Conservation (phyloP, 2,888 invertebrate species). For the Pristionchus japonicus region DNA sequence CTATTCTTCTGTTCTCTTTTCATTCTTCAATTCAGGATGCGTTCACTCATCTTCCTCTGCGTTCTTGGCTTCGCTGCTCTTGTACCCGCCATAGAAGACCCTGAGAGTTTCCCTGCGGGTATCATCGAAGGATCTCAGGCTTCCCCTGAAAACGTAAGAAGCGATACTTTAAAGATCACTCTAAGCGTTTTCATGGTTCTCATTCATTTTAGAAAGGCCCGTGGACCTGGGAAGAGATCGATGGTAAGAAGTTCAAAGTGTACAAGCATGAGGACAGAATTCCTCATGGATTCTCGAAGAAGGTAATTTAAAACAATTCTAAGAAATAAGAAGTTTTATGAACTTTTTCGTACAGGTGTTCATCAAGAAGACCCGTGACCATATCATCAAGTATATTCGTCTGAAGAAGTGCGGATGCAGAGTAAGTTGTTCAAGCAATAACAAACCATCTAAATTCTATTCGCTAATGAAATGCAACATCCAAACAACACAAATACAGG, state of each 20-base stretch:
- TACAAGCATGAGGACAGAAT: conserved; percentile 34
- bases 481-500: neutral
- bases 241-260: conserved; percentile 45
- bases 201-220: neutral
- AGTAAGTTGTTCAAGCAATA: neutral
- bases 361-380: conserved; percentile 43
- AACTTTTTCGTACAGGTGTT: conserved; percentile 14
- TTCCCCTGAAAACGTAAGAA: neutral
- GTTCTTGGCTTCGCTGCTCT: neutral
- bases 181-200: neutral
- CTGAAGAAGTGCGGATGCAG: conserved; percentile 45
- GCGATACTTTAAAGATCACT: neutral
- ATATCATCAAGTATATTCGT: conserved; percentile 43
- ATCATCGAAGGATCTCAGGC: neutral
- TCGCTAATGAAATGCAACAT: too few species aligned
- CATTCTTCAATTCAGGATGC: neutral
- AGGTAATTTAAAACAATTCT: neutral
- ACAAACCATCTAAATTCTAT: neutral
- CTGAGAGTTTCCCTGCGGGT: neutral
- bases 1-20: neutral
- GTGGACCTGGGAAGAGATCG: conserved; percentile 40
- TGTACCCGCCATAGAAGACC: neutral
- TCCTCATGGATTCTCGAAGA: conserved; percentile 45
- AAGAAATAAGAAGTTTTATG: neutral
- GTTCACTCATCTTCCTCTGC: neutral